Conservation (phyloP, 2,888 invertebrate species). For the Tortrix viridana region DNA sequence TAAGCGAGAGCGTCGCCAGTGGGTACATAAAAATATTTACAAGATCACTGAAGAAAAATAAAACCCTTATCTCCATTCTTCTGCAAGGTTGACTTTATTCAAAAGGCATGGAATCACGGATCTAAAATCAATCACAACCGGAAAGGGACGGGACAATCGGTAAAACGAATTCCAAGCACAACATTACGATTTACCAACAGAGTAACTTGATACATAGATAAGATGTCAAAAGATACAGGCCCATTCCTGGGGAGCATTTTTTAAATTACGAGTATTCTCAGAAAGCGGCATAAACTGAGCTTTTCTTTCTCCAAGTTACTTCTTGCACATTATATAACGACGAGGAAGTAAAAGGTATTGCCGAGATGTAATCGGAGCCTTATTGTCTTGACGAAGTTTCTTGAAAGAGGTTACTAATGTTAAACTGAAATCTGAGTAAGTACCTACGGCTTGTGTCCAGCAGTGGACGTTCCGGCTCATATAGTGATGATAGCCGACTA, state of each 20-base stretch:
- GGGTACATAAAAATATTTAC: background rate
- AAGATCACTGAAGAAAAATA: background rate
- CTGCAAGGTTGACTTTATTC: conserved; percentile 25
- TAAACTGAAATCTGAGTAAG: conserved; percentile 60
- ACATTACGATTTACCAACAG: conserved; percentile 31
- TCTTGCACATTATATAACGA: conserved; percentile 5
- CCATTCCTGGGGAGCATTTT: too few species aligned
- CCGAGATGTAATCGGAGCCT: conserved; percentile 24
- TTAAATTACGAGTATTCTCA: too few species aligned
- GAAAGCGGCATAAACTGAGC: too few species aligned
- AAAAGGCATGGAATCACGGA: conserved; percentile 30
- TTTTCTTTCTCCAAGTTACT: background rate
- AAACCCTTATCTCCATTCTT: conserved; percentile 18
- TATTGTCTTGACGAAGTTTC: conserved; percentile 24
- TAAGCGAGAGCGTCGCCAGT: too few species aligned
- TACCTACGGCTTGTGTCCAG: too few species aligned
- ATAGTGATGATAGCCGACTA: too few species aligned
- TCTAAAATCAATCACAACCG: conserved; percentile 32
- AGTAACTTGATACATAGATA: conserved; percentile 5
- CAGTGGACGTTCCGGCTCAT: too few species aligned
- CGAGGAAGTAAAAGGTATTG: conserved; percentile 21
- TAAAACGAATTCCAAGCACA: conserved; percentile 29
- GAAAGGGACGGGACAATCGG: conserved; percentile 15
- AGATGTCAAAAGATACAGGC: too few species aligned
- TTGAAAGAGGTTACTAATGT: conserved; percentile 61